Percentiles rank a stretch among this genome's conserved stretches.
phyloP scores from a whole-genome alignment of 2,797 vertebrate genomes.

The Sebastes flavidus region DNA sequence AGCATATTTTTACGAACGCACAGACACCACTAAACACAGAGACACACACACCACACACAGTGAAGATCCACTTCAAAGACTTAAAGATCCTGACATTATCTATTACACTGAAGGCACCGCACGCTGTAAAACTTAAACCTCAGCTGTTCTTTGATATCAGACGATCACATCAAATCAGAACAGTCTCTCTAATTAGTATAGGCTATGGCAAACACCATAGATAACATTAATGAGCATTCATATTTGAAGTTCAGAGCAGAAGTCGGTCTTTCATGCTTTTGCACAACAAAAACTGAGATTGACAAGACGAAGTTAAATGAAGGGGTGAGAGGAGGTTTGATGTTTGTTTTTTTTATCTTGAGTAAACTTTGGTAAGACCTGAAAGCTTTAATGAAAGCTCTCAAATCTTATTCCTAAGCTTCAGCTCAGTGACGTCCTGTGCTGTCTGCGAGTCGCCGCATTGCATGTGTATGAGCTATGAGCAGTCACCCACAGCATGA shows the following conservation, averaged over 20 bases:
- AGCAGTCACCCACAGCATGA: conserved; percentile 34
- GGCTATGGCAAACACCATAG: background rate
- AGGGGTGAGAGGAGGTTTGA: background rate
- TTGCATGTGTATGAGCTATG: conserved; percentile 17
- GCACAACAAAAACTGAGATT: background rate
- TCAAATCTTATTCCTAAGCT: background rate
- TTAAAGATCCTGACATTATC: conserved; percentile 1
- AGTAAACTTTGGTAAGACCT: conserved; percentile 1
- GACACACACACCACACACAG: conserved; percentile 3
- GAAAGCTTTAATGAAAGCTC: conserved; percentile 10
- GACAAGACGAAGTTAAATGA: background rate
- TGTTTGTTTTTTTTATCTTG: conserved; percentile 9
- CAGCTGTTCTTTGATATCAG: conserved; percentile 11
- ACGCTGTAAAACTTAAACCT: background rate
- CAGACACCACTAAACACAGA: conserved; percentile 25
- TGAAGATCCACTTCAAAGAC: conserved; percentile 29
- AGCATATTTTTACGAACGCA: conserved; percentile 28
- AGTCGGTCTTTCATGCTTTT: background rate
- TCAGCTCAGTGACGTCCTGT: conserved; percentile 4
- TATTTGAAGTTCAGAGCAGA: background rate
- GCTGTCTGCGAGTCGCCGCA: conserved; percentile 7
- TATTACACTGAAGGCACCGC: background rate
- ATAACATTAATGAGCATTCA: background rate
- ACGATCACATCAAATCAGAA: background rate
- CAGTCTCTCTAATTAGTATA: background rate